These are phyloP conservation scores for Elanoides forficatus DNA, from an alignment of 2,113 vertebrate genomes.

Conservation along the genomic window DNA sequence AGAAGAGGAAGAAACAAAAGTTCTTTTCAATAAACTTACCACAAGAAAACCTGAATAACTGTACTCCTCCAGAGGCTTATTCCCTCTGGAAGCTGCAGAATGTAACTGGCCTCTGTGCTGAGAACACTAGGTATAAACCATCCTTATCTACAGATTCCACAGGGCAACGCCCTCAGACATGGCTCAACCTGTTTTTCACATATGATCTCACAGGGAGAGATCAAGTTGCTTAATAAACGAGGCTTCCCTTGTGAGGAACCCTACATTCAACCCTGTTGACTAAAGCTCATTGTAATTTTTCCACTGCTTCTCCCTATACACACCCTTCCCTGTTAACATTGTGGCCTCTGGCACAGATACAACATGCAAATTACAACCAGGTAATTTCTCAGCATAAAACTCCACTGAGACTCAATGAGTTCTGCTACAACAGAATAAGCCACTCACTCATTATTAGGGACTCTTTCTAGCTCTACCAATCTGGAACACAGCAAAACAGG, in stretches of 20 bases:
- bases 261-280: neutral
- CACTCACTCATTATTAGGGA: neutral
- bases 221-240: neutral
- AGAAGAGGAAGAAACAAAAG: neutral
- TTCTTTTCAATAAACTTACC: slow-evolving; percentile 22
- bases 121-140: neutral
- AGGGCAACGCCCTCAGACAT: slow-evolving; percentile 14
- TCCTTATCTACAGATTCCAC: neutral
- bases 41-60: slow-evolving; percentile 20
- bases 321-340: neutral
- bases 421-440: neutral
- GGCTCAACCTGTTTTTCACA: slow-evolving; percentile 47
- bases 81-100: slow-evolving; percentile 1
- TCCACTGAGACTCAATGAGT: neutral
- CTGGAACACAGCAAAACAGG: neutral
- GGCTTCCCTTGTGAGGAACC: slow-evolving; percentile 4
- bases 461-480: neutral
- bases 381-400: neutral
- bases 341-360: neutral
- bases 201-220: slow-evolving; percentile 1
- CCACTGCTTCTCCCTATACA: neutral
- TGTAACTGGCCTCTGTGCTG: slow-evolving; percentile 2
- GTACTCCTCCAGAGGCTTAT: neutral
- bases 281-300: slow-evolving; percentile 19
- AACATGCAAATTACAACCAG: neutral